These are phyloP conservation scores for Odontamblyopus lacepedii DNA, from an alignment of 2,797 vertebrate genomes.

Conservation along the genomic window DNA sequence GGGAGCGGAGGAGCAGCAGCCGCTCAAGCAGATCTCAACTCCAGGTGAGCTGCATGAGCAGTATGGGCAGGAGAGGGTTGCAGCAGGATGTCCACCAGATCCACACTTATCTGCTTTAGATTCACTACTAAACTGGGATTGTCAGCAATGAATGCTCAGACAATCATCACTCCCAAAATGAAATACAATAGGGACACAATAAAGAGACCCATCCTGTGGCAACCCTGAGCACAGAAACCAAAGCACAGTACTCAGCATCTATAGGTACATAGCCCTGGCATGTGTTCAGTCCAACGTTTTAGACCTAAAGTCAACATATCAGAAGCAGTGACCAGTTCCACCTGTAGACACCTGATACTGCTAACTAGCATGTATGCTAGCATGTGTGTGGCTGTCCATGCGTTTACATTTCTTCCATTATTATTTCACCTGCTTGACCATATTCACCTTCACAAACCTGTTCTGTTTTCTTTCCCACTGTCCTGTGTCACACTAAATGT, in stretches of 20 bases:
- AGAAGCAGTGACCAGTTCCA: not conserved
- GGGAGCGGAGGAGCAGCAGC: constrained; percentile 72
- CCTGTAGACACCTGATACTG: not conserved
- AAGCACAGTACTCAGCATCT: not conserved
- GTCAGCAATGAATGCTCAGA: not conserved
- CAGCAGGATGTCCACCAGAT: not conserved
- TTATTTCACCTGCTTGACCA: not conserved
- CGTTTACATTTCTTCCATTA: not conserved
- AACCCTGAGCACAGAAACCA: not conserved
- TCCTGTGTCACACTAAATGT: not conserved
- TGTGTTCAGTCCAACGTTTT: not conserved
- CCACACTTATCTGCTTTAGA: not conserved
- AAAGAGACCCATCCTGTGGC: not conserved
- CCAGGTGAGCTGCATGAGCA: constrained; percentile 61
- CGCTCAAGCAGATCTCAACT: constrained; percentile 60
- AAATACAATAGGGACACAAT: not conserved
- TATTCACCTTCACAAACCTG: not conserved
- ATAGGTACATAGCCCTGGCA: constrained; percentile 4
- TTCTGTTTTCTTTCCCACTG: not conserved
- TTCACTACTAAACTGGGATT: constrained; percentile 1
- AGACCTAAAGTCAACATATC: not conserved
- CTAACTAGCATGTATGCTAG: not conserved
- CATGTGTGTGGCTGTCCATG: constrained; percentile 1
- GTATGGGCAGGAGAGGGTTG: not conserved
- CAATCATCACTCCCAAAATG: not conserved